These are phyloP conservation scores for Lepidonotus clava DNA, from an alignment of 2,888 invertebrate genomes.

Conservation along the genomic window DNA sequence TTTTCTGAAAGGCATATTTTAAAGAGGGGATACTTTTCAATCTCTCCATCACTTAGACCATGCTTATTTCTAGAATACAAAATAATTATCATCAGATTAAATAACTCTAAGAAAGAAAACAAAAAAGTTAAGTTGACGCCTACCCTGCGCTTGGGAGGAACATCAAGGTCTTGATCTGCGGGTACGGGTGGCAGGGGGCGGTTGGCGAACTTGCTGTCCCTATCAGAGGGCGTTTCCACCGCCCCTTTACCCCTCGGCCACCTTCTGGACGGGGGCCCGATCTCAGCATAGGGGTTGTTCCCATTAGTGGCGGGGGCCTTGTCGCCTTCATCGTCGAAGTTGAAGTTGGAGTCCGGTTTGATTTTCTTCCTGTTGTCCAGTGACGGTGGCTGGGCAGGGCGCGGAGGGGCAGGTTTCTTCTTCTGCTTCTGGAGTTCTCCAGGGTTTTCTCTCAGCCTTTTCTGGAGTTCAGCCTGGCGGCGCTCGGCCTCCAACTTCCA, in stretches of 20 bases:
- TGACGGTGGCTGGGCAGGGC: slow-evolving; percentile 16
- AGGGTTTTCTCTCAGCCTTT: slow-evolving; percentile 54
- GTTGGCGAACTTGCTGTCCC: not conserved
- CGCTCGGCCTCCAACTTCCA: slow-evolving; percentile 76
- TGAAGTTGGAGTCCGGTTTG: slow-evolving; percentile 43
- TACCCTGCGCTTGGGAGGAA: slow-evolving; percentile 48
- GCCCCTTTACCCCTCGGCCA: not conserved
- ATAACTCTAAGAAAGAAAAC: too few relatives aligned
- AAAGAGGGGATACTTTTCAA: too few relatives aligned
- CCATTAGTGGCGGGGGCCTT: not conserved
- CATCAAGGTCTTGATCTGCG: not conserved
- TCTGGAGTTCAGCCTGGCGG: slow-evolving; percentile 68
- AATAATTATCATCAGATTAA: too few relatives aligned
- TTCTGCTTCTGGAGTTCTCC: slow-evolving; percentile 42
- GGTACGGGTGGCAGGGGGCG: not conserved
- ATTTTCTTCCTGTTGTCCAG: slow-evolving; percentile 32
- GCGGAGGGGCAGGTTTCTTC: slow-evolving; percentile 25
- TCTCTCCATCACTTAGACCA: too few relatives aligned
- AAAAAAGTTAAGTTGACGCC: too few relatives aligned
- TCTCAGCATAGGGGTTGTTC: not conserved
- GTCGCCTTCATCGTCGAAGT: slow-evolving; percentile 10
- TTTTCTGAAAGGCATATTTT: too few relatives aligned
- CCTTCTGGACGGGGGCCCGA: slow-evolving; percentile 10
- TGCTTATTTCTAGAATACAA: too few relatives aligned
- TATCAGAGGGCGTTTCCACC: not conserved